Conservation (phyloP, 2,113 vertebrate species). For the Hippocampus comes region DNA sequence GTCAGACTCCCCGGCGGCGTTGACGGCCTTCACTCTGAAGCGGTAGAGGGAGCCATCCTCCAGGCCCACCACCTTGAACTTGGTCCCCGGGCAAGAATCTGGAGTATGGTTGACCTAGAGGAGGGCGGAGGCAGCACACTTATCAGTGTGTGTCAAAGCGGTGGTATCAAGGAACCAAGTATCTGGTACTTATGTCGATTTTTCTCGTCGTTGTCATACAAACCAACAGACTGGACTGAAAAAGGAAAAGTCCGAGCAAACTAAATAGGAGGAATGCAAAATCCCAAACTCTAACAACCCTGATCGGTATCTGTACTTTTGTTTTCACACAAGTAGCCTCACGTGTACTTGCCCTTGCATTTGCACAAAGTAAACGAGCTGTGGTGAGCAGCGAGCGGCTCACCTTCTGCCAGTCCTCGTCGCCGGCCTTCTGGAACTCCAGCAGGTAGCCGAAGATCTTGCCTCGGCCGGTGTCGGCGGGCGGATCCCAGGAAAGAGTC, state of each 20-base stretch:
- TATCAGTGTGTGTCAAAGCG: background rate
- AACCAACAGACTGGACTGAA: no score
- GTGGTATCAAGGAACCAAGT: background rate
- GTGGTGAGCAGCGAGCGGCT: background rate
- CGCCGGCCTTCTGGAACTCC: slow-evolving; percentile 91
- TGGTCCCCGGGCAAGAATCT: slow-evolving; percentile 92
- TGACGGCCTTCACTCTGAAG: slow-evolving; percentile 90
- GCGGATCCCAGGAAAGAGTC: slow-evolving; percentile 88
- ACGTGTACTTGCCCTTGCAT: no score
- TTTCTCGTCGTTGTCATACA: no score
- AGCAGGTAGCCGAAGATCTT: slow-evolving; percentile 96
- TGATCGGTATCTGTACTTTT: no score
- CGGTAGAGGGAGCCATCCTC: slow-evolving; percentile 86
- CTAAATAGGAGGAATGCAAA: no score
- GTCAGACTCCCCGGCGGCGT: slow-evolving; percentile 91
- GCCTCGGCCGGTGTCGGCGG: slow-evolving; percentile 85
- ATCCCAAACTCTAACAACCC: no score
- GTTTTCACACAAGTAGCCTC: no score
- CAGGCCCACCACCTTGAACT: slow-evolving; percentile 85
- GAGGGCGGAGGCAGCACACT: background rate
- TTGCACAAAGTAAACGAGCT: no score
- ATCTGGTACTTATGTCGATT: no score
- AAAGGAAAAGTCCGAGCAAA: no score
- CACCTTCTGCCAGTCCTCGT: slow-evolving; percentile 88
- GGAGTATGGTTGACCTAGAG: slow-evolving; percentile 84